These are phyloP conservation scores for Mionectes macconnelli DNA, from an alignment of 2,113 vertebrate species.

Conservation along the genomic window DNA sequence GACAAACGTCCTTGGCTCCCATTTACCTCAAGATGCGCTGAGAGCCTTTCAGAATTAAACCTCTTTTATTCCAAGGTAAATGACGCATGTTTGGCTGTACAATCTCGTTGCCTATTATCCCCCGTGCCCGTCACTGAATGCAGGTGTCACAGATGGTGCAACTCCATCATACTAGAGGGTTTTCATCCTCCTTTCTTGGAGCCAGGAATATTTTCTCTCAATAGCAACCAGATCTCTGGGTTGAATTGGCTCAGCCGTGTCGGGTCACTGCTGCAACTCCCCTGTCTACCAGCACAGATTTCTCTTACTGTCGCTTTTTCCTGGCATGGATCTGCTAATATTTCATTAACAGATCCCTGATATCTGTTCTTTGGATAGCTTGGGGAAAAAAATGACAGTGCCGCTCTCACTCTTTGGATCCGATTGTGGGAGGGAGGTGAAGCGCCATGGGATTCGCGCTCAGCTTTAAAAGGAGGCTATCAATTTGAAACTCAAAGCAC, in stretches of 20 bases:
- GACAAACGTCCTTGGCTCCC: slow-evolving; percentile 44
- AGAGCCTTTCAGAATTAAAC: slow-evolving; percentile 51
- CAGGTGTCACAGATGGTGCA: slow-evolving; percentile 39
- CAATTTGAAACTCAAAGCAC: slow-evolving; percentile 6
- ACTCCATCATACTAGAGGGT: background rate
- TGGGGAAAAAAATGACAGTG: background rate
- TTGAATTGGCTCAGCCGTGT: background rate
- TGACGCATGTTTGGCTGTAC: slow-evolving; percentile 23
- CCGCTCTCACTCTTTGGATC: background rate
- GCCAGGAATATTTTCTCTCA: slow-evolving; percentile 27
- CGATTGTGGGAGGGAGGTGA: background rate
- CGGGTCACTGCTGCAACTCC: slow-evolving; percentile 5
- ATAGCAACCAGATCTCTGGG: slow-evolving; percentile 24
- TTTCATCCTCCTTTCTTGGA: background rate
- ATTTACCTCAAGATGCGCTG: background rate
- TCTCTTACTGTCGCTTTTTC: background rate
- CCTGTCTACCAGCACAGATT: slow-evolving; percentile 30
- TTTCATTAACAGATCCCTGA: slow-evolving; percentile 20
- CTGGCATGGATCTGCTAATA: slow-evolving; percentile 6
- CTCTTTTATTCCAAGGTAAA: slow-evolving; percentile 49
- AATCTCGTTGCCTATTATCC: slow-evolving; percentile 9
- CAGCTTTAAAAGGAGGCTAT: slow-evolving; percentile 9
- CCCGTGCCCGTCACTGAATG: background rate
- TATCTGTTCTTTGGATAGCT: background rate
- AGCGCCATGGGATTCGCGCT: background rate